Evolutionary conservation across 2,113 vertebrate species (phyloP).

Genomic region (Labrus mixtus): DNA sequence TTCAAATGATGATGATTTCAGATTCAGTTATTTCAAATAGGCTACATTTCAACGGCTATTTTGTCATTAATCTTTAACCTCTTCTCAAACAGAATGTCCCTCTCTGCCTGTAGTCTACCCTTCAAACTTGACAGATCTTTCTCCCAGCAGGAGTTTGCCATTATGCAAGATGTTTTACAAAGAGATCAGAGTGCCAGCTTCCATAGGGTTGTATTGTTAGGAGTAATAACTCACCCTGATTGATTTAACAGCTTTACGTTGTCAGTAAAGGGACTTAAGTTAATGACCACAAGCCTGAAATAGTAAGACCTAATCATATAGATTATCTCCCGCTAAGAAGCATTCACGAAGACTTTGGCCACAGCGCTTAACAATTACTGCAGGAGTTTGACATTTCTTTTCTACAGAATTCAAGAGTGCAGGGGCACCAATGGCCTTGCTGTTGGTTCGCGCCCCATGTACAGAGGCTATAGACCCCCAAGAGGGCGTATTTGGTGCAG

Average conservation of each 20-base stretch:
- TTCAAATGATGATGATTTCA: background rate
- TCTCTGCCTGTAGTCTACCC: background rate
- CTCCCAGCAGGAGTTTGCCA: background rate
- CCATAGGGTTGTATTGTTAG: background rate
- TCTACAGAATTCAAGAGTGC: background rate
- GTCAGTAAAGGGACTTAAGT: constrained; percentile 27
- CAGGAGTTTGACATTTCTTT: background rate
- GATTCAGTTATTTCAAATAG: background rate
- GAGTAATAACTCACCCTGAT: constrained; percentile 32
- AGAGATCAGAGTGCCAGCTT: constrained; percentile 7
- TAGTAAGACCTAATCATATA: constrained; percentile 57
- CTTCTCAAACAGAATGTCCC: background rate
- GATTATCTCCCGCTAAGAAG: constrained; percentile 47
- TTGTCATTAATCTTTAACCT: background rate
- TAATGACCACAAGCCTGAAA: constrained; percentile 48
- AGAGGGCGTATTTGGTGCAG: no score
- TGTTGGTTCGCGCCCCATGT: no score
- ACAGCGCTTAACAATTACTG: constrained; percentile 1
- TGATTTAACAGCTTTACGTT: constrained; percentile 59
- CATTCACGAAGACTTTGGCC: constrained; percentile 1
- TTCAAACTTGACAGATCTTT: constrained; percentile 1
- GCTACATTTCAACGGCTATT: background rate
- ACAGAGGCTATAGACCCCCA: no score
- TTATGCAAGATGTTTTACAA: background rate
- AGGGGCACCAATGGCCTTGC: no score